Evolutionary conservation across 2,888 invertebrate species (phyloP).

Genomic region (Rhyacophila evoluta): DNA sequence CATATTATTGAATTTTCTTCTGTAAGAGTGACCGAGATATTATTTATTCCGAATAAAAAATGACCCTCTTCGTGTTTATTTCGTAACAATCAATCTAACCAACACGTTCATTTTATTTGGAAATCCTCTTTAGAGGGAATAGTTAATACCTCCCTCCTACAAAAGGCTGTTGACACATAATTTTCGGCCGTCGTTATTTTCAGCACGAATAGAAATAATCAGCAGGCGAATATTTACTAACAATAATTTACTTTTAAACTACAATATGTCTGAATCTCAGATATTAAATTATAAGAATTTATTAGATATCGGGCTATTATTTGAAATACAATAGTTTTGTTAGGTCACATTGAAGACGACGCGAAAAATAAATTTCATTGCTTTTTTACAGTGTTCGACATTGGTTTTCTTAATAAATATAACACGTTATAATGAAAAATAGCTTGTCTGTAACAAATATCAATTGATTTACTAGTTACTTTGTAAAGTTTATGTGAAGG

Average conservation of each 20-base stretch:
- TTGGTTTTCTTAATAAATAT: too few relatives aligned
- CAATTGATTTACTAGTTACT: too few relatives aligned
- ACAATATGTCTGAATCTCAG: not conserved
- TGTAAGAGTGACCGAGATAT: not conserved
- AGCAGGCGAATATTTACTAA: not conserved
- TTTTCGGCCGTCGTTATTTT: not conserved
- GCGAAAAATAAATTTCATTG: too few relatives aligned
- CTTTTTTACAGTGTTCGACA: too few relatives aligned
- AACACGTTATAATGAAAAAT: too few relatives aligned
- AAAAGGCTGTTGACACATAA: not conserved
- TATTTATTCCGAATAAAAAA: not conserved
- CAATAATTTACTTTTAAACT: not conserved
- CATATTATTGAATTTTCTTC: too few relatives aligned
- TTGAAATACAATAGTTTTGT: too few relatives aligned
- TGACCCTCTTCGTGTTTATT: not conserved
- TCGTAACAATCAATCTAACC: not conserved
- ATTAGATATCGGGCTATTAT: too few relatives aligned
- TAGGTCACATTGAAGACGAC: too few relatives aligned
- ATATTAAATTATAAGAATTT: too few relatives aligned
- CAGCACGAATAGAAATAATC: not conserved
- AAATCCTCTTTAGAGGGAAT: conserved; percentile 8
- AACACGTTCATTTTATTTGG: not conserved
- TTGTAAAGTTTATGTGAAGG: too few relatives aligned
- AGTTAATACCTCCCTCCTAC: not conserved
- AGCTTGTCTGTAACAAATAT: too few relatives aligned